Evolutionary conservation across 1,140 invertebrate species (phyloP).

Genomic region (Drosophila bocqueti): DNA sequence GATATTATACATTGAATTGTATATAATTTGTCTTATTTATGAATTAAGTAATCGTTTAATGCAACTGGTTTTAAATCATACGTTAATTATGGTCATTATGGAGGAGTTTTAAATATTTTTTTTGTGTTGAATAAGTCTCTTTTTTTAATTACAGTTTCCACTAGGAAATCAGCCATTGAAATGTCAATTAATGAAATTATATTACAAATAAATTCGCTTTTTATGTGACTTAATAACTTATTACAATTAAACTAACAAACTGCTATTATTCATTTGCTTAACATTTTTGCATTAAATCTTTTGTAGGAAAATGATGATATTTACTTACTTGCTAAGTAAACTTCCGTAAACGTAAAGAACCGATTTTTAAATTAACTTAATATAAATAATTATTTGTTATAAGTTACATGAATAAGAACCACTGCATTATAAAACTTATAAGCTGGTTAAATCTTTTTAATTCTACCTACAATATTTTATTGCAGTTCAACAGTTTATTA

Average conservation of each 20-base stretch:
- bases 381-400: too few species aligned
- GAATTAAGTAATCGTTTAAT: slow-evolving; percentile 6
- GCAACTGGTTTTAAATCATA: slow-evolving; percentile 1
- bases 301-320: not conserved
- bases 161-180: not conserved
- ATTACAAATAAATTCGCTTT: not conserved
- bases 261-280: not conserved
- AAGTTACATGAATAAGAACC: too few species aligned
- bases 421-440: not conserved
- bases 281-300: not conserved
- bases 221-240: not conserved
- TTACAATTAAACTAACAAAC: not conserved
- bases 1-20: not conserved
- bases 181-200: not conserved
- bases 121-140: not conserved
- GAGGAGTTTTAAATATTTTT: not conserved
- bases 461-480: not conserved
- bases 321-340: not conserved
- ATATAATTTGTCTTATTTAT: not conserved
- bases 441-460: not conserved
- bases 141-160: not conserved
- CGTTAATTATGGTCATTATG: not conserved
- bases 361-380: too few species aligned
- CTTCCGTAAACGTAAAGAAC: too few species aligned
- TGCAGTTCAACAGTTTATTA: not conserved